Evolutionary conservation across 2,113 vertebrate species (phyloP).

Genomic region (Phycodurus eques): DNA sequence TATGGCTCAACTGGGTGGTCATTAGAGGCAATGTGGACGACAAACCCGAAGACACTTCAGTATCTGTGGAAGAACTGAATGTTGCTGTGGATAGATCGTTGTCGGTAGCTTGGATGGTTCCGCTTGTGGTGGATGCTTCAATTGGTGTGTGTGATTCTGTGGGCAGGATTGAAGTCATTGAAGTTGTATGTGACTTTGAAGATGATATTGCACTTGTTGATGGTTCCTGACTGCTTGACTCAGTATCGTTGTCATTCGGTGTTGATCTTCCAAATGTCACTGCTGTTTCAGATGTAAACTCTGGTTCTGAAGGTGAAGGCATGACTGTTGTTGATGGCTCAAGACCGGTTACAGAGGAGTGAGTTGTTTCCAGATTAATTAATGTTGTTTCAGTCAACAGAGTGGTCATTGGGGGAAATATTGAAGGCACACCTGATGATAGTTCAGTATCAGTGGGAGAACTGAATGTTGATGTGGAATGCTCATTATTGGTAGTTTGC

Average conservation of each 20-base stretch:
- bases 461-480: not conserved
- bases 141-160: not conserved
- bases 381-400: not conserved
- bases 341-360: fast-evolving
- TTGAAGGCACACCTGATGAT: not conserved
- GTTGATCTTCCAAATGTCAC: not conserved
- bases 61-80: too few relatives aligned
- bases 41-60: too few relatives aligned
- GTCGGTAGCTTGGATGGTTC: too few relatives aligned
- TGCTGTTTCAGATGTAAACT: not conserved
- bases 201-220: not conserved
- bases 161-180: not conserved
- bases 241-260: not conserved
- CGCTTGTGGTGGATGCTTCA: not conserved
- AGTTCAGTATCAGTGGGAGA: not conserved
- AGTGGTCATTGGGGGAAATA: not conserved
- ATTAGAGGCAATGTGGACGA: too few relatives aligned
- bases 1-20: too few relatives aligned
- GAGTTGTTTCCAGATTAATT: not conserved
- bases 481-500: not conserved
- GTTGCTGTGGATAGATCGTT: too few relatives aligned
- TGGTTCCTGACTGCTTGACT: not conserved
- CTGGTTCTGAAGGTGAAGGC: not conserved
- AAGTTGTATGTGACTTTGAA: not conserved
- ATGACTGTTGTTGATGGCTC: not conserved